Evolutionary conservation across 2,888 invertebrate genomes (phyloP).

Genomic region (Tiliacea aurago): DNA sequence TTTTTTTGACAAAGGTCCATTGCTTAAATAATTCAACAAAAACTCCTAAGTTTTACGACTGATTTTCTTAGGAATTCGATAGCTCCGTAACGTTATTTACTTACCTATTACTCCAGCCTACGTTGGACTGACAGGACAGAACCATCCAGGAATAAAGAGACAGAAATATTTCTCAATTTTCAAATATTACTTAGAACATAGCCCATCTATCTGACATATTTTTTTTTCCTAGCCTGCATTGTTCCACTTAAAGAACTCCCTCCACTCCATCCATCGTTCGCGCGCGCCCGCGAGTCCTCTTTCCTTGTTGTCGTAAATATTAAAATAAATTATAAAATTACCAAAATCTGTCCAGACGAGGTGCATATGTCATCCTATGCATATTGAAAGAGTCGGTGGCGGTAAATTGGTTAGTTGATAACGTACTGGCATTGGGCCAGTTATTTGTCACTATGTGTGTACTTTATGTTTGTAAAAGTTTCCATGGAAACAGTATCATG

Average conservation of each 20-base stretch:
- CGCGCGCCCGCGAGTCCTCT: no score
- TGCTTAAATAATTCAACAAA: no score
- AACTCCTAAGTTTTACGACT: no score
- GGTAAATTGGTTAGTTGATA: constrained; percentile 57
- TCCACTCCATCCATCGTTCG: no score
- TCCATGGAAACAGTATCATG: not conserved
- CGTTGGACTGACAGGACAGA: no score
- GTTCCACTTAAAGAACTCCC: no score
- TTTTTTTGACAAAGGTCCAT: no score
- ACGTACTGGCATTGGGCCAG: constrained; percentile 50
- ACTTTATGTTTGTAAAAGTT: constrained; percentile 14
- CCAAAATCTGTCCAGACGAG: constrained; percentile 35
- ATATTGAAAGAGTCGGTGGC: constrained; percentile 56
- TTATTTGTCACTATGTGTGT: constrained; percentile 36
- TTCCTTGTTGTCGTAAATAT: not conserved
- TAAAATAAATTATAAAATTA: constrained; percentile 12
- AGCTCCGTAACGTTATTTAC: no score
- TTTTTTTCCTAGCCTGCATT: no score
- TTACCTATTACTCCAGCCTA: no score
- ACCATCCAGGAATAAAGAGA: not conserved
- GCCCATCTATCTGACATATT: not conserved
- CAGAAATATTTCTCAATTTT: no score
- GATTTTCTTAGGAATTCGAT: not conserved
- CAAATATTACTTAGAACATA: not conserved
- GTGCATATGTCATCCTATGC: constrained; percentile 45